Conservation (phyloP, 2,888 invertebrate genomes). For the Ochropleura leucogaster region DNA sequence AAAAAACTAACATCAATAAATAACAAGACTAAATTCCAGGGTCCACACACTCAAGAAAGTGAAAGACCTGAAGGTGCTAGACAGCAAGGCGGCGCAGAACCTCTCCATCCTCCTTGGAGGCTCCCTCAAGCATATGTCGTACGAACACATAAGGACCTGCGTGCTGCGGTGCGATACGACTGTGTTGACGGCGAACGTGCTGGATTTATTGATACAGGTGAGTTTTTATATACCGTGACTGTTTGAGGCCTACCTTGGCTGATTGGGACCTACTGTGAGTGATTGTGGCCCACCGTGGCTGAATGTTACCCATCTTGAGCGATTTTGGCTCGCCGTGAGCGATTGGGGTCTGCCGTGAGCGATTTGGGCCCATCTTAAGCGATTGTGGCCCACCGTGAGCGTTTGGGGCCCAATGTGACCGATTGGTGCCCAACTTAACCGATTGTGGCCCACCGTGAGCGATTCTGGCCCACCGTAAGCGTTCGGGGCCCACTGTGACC, state of each 20-base stretch:
- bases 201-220: constrained; percentile 96
- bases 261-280: not conserved
- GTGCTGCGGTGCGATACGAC: constrained; percentile 96
- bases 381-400: not conserved
- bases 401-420: too few relatives aligned
- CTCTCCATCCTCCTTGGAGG: constrained; percentile 96
- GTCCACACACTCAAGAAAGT: constrained; percentile 95
- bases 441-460: not conserved
- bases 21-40: constrained; percentile 74
- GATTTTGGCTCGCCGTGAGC: not conserved
- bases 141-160: constrained; percentile 95
- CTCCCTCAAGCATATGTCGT: constrained; percentile 95
- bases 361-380: not conserved
- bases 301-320: not conserved
- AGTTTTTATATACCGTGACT: not conserved
- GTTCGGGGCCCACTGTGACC: not conserved
- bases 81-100: constrained; percentile 98
- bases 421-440: not conserved
- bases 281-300: not conserved
- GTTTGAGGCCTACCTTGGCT: too few relatives aligned
- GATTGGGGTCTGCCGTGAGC: not conserved
- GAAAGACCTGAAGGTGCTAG: constrained; percentile 97
- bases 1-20: constrained; percentile 14
- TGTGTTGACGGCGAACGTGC: constrained; percentile 95
- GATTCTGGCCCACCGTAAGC: not conserved